Evolutionary conservation across 2,113 vertebrate species (phyloP).

Genomic region (Tylochromis polylepis): DNA sequence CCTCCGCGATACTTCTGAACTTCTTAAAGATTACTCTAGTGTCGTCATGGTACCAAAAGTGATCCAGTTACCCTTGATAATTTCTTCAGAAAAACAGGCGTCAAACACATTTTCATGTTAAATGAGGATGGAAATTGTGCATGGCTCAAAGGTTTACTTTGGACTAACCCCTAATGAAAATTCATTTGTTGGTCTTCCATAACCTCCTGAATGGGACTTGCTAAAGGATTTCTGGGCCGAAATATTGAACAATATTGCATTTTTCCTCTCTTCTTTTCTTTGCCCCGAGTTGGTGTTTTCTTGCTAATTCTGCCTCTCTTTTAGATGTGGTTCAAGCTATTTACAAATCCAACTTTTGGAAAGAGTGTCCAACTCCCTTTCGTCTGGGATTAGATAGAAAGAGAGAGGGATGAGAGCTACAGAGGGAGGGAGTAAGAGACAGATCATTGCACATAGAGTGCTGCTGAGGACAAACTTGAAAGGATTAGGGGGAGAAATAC

Average conservation of each 20-base stretch:
- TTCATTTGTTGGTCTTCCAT: background rate
- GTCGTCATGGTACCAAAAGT: background rate
- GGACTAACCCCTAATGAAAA: conserved; percentile 5
- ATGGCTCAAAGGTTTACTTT: background rate
- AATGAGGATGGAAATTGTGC: background rate
- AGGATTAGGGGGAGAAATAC: conserved; percentile 49
- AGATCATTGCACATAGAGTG: conserved; percentile 19
- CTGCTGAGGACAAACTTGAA: conserved; percentile 58
- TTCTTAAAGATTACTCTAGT: background rate
- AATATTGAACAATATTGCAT: conserved; percentile 30
- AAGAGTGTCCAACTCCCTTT: conserved; percentile 60
- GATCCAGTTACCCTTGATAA: conserved; percentile 4
- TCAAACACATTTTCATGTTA: background rate
- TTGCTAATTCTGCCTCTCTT: conserved; percentile 46
- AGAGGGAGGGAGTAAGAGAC: conserved; percentile 17
- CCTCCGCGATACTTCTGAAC: background rate
- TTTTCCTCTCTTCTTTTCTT: conserved; percentile 15
- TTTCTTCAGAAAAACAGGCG: background rate
- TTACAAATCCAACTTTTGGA: conserved; percentile 67
- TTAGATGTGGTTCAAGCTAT: conserved; percentile 61
- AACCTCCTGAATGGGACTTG: conserved; percentile 8
- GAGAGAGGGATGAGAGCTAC: conserved; percentile 28
- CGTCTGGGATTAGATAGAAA: conserved; percentile 59
- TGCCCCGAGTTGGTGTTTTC: conserved; percentile 10
- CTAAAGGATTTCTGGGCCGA: conserved; percentile 36